Conservation (phyloP, 2,888 invertebrate species). For the Dromius quadrimaculatus region DNA sequence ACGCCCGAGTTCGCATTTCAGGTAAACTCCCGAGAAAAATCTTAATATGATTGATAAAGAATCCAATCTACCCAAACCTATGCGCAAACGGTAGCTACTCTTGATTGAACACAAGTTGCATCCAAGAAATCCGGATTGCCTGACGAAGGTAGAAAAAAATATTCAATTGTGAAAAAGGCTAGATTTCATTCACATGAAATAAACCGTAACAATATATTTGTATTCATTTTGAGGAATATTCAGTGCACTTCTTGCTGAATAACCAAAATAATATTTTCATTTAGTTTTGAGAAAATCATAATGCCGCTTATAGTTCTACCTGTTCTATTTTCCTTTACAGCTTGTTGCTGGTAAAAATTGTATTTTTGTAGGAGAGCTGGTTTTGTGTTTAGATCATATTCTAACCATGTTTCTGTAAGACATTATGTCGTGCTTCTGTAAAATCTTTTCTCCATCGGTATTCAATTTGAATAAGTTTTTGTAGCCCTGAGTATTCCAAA, state of each 20-base stretch:
- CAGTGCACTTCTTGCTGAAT: neutral
- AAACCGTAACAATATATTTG: too few species aligned
- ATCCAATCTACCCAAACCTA: too few species aligned
- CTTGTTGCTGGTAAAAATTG: neutral
- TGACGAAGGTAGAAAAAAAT: too few species aligned
- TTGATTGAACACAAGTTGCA: too few species aligned
- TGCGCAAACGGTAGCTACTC: too few species aligned
- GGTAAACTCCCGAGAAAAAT: too few species aligned
- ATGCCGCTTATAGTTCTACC: neutral
- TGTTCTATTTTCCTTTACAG: neutral
- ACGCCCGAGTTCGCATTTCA: too few species aligned
- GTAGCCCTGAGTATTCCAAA: neutral
- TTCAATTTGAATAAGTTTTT: neutral
- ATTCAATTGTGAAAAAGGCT: too few species aligned
- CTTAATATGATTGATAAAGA: too few species aligned
- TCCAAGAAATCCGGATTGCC: too few species aligned
- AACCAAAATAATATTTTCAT: too few species aligned
- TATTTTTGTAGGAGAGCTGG: neutral
- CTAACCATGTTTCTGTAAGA: neutral
- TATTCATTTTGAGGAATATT: neutral
- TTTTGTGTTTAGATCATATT: neutral
- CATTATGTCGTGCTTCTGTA: neutral
- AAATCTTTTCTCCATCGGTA: neutral
- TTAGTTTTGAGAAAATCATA: neutral
- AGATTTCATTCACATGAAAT: too few species aligned